Evolutionary conservation across 2,888 invertebrate genomes (phyloP).

Genomic region (Pristionchus exspectatus): DNA sequence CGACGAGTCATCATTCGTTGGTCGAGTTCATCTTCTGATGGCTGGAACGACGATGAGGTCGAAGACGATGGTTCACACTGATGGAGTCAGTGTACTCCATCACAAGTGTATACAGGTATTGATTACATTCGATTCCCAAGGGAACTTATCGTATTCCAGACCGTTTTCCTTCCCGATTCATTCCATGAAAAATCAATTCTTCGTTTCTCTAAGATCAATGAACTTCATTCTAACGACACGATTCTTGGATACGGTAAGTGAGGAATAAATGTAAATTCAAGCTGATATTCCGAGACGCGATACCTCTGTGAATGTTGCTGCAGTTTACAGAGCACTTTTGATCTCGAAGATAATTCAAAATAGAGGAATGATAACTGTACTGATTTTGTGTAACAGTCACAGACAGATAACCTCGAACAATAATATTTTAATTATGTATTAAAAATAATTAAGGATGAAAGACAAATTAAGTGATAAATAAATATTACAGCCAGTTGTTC

Average conservation of each 20-base stretch:
- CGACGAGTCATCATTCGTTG: conserved; percentile 52
- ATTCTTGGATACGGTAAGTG: conserved; percentile 46
- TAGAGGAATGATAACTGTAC: conserved; percentile 33
- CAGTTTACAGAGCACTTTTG: conserved; percentile 23
- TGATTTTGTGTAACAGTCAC: not conserved
- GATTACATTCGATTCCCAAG: not conserved
- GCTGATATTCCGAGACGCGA: not conserved
- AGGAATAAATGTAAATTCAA: not conserved
- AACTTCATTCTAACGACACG: conserved; percentile 25
- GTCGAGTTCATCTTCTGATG: conserved; percentile 45
- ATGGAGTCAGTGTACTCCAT: conserved; percentile 51
- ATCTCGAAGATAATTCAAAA: conserved; percentile 10
- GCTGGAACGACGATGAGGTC: not conserved
- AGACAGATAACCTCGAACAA: conserved; percentile 27
- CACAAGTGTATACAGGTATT: conserved; percentile 37
- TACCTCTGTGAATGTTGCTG: not conserved
- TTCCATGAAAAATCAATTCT: conserved; percentile 34
- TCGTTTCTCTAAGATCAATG: not conserved
- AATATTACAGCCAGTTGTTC: not conserved
- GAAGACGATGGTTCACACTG: conserved; percentile 47
- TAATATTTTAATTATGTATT: not conserved
- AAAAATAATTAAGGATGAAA: no score
- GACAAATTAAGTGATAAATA: not conserved
- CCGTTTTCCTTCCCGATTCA: conserved; percentile 14
- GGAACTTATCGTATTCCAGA: conserved; percentile 5